These are phyloP conservation scores for Xenotilapia flavipinnis DNA, from an alignment of 2,113 vertebrate species.

Conservation along the genomic window DNA sequence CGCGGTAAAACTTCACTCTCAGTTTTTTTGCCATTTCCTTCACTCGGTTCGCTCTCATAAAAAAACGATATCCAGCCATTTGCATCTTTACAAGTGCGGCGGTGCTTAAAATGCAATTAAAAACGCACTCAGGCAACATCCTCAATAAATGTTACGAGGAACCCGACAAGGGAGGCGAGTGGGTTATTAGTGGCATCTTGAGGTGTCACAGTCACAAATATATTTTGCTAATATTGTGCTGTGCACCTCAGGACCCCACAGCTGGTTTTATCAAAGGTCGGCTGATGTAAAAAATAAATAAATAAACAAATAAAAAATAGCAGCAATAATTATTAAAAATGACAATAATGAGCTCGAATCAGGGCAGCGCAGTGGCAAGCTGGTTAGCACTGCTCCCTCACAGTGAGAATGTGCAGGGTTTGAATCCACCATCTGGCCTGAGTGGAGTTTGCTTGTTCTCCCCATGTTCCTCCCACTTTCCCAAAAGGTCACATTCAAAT, in stretches of 20 bases:
- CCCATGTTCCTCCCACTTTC: neutral
- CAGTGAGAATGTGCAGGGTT: neutral
- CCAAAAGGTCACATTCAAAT: neutral
- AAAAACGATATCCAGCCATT: slow-evolving; percentile 8
- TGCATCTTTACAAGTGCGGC: slow-evolving; percentile 22
- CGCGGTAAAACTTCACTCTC: neutral
- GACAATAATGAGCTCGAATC: neutral
- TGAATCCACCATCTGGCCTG: neutral
- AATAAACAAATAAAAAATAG: neutral
- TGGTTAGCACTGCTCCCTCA: neutral
- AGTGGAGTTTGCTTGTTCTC: neutral
- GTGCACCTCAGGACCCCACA: neutral
- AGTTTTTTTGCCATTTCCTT: neutral
- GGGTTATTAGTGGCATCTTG: neutral
- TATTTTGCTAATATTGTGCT: neutral
- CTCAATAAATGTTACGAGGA: neutral
- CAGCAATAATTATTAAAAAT: neutral
- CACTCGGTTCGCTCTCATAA: neutral
- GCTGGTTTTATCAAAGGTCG: neutral
- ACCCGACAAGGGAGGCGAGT: neutral
- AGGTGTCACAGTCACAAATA: neutral
- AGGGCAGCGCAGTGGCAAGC: neutral
- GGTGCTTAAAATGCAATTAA: slow-evolving; percentile 54
- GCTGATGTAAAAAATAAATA: neutral
- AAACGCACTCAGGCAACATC: slow-evolving; percentile 27